Percentiles rank a stretch among this genome's conserved stretches.
These are phyloP conservation scores for Papilio machaon DNA, from an alignment of 1,140 invertebrate species.

Conservation along the genomic window DNA sequence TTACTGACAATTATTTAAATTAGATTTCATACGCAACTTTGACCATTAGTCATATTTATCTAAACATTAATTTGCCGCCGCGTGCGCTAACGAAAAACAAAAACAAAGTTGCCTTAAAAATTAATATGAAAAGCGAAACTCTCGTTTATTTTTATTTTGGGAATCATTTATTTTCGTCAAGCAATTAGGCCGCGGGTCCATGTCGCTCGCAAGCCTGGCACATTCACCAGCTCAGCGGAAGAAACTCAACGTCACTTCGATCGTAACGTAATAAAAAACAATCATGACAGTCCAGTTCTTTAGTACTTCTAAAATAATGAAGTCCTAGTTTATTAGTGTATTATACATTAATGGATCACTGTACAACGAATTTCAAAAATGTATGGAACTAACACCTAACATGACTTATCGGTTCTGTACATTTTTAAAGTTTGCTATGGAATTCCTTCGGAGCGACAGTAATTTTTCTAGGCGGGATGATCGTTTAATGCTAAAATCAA, in stretches of 20 bases:
- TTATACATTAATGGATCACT: no score
- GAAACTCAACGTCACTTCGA: constrained; percentile 64
- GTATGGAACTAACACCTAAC: no score
- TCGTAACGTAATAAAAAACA: constrained; percentile 22
- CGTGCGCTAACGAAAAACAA: constrained; percentile 52
- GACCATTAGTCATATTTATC: constrained; percentile 39
- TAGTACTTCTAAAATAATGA: not conserved
- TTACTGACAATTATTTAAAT: constrained; percentile 38
- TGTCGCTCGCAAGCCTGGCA: constrained; percentile 57
- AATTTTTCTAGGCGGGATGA: no score
- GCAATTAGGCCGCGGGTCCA: constrained; percentile 68
- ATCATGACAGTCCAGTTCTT: not conserved
- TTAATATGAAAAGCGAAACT: constrained; percentile 73
- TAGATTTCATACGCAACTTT: constrained; percentile 29
- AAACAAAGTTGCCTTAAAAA: constrained; percentile 67
- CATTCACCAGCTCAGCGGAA: constrained; percentile 55
- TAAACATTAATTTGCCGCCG: constrained; percentile 53
- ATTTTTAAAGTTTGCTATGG: no score
- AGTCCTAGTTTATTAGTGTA: not conserved
- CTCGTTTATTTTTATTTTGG: constrained; percentile 76
- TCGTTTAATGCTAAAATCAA: no score
- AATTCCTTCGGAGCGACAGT: no score
- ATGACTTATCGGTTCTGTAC: no score
- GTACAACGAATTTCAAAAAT: no score
- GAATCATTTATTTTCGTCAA: constrained; percentile 79